Base-by-base conservation (phyloP, 2,113 vertebrate genomes). In the Nothocercus nigrocapillus region DNA sequence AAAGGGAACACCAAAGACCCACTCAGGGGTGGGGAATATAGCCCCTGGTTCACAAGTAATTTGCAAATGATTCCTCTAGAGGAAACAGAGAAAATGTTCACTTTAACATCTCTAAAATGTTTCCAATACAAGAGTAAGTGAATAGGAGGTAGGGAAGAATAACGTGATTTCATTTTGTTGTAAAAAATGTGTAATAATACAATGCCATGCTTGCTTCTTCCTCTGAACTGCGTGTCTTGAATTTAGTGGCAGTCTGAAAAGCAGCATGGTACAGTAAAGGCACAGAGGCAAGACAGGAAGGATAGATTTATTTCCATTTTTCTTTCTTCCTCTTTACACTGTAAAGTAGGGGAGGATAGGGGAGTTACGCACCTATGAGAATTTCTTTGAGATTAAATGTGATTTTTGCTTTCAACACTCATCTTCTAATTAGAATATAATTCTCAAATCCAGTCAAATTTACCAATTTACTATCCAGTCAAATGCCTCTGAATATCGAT, bases 311-410 rank as follows among this genome's bases (percentile, higher is more conserved):
- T 70, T 66, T 34, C 15, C 21, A 25, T 17, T 69, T 69, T 42
- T 68, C 32, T 40, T n/a, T 38, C 30, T 27, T 61, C 66, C 72
- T 45, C 36, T 87, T 76, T 13, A 70, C 14, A 9, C 45, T 77
- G 32, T n/a, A 40, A 79, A 88, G 72, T 8, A 34, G 7, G 70
- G 14, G 42, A 88, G 17, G 17, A 17, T 7, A 22, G 9, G 1
- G 28, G 14, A 15, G 12, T 89, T 59, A 19, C 2, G 13, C 1
- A 40, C 13, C 3, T 8, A 17, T 3, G 2, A 73, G 30, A 19
- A 7, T 89, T 77, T 47, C 1, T 0, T 6, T n/a, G 36, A 66
- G 15, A 22, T 11, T 63, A 66, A 0, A 9, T 0, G 4, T 21
- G 18, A 77, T 25, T 78, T 75, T 4, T 47, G 13, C 6, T n/a